Evolutionary conservation across 2,113 vertebrate species (phyloP), one percentile per base, ranked within the genome.

Genomic region (Takifugu flavidus): DNA sequence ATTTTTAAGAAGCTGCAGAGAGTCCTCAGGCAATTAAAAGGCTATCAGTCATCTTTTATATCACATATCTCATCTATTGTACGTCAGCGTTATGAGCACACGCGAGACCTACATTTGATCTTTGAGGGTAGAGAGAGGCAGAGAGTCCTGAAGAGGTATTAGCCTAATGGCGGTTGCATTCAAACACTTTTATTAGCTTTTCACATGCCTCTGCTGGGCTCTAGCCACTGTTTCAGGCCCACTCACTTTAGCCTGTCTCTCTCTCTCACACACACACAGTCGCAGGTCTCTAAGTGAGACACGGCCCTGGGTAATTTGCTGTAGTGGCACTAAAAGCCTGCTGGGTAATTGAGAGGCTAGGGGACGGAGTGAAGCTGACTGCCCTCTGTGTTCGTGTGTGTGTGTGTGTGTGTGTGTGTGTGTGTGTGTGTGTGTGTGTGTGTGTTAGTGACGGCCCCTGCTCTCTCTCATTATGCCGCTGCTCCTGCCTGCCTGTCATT

Each of bases 321-420:
- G 93, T 93, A 91, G 91, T 89, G 57, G 90, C 92, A 94, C 94
- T 98, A 94, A 96, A 96, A 96, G 94, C 94, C 92, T 89, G 92
- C 91, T 94, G 92, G 84, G 93, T 95, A 95, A 98, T 96, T 96
- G 93, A 96, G 92, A 90, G 93, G 91, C 92, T 90, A 90, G 53
- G 87, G 90, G 82, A 88, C 75, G 59, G 81, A 82, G 84, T 63
- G 82, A 87, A 82, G 89, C 90, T 74, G 89, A 79, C 84, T 88
- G 82, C 86, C 86, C 86, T 83, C 79, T 82, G 77, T 53, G 59
- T 70, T 72, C 2, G 26, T 28, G 51, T 66, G 59, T 53, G 74
- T 63, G 80, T 55, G 65, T 43, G 62, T 25, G 55, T 66, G 61
- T 29, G 14, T 29, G 52, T 67, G 61, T 65, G 71, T 61, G 65